Conservation (phyloP, 2,888 invertebrate species). For the Meteorus colon region DNA sequence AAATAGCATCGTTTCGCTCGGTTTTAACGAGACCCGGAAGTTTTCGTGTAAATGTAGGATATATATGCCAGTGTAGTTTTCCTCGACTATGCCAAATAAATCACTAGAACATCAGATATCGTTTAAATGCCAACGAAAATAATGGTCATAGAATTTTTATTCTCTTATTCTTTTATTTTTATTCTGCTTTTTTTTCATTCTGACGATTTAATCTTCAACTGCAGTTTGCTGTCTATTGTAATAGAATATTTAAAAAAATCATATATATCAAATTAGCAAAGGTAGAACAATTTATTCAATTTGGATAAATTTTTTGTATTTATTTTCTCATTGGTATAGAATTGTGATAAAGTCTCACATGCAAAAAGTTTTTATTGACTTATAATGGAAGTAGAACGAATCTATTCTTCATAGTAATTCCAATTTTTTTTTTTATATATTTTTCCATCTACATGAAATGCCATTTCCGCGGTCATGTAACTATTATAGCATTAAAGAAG, state of each 20-base stretch:
- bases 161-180: neutral
- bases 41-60: conserved; percentile 37
- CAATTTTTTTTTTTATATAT: conserved; percentile 20
- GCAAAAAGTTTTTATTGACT: too few relatives aligned
- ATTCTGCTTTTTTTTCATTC: neutral
- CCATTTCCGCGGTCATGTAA: conserved; percentile 6
- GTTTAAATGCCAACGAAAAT: conserved; percentile 20
- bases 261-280: too few relatives aligned
- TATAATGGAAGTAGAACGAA: neutral
- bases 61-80: conserved; percentile 25
- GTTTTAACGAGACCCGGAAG: conserved; percentile 56
- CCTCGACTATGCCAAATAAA: conserved; percentile 29
- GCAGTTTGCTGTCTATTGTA: too few relatives aligned
- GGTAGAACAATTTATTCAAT: too few relatives aligned
- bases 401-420: neutral
- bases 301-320: too few relatives aligned
- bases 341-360: too few relatives aligned
- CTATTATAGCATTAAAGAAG: conserved; percentile 24
- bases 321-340: too few relatives aligned
- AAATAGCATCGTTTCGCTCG: conserved; percentile 47
- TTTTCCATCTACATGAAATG: neutral
- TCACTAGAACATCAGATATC: conserved; percentile 31
- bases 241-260: too few relatives aligned
- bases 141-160: conserved; percentile 6
- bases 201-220: neutral